A percentile compares a stretch with the other conserved stretches of the same genome.
These are phyloP conservation scores for Chaitophorus viminalis DNA, from an alignment of 2,888 invertebrate species.

Conservation along the genomic window DNA sequence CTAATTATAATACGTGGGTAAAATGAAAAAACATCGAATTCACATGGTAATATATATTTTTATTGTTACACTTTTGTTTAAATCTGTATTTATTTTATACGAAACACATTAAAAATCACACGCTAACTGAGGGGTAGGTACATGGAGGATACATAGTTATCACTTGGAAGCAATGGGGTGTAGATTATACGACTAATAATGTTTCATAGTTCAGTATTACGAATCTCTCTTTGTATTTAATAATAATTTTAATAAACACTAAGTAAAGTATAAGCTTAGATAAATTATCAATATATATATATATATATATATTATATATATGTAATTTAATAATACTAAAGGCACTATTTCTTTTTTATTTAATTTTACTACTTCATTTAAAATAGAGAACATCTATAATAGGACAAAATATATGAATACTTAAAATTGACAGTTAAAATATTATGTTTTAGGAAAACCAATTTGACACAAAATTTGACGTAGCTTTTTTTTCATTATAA, in stretches of 20 bases:
- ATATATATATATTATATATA: background rate
- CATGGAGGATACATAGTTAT: background rate
- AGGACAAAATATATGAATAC: background rate
- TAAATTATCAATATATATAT: background rate
- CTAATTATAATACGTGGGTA: too few species aligned
- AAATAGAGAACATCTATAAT: background rate
- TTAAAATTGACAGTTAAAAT: constrained; percentile 22
- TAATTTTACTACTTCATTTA: background rate
- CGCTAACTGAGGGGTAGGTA: constrained; percentile 9
- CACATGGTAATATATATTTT: constrained; percentile 42
- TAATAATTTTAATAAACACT: background rate
- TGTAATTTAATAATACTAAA: background rate
- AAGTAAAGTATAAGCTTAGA: constrained; percentile 13
- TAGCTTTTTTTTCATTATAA: constrained; percentile 17
- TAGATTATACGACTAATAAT: constrained; percentile 55
- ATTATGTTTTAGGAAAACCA: constrained; percentile 1
- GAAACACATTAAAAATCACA: constrained; percentile 56
- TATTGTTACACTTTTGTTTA: constrained; percentile 25
- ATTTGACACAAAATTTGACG: background rate
- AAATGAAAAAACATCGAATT: constrained; percentile 19
- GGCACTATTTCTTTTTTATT: too few species aligned
- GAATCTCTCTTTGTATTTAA: constrained; percentile 45
- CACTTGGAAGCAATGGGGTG: constrained; percentile 11
- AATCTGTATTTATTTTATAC: constrained; percentile 29
- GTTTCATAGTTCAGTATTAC: constrained; percentile 52